Evolutionary conservation across 37 sponge, comb jelly and placozoan genomes (phyloP), one percentile per base, ranked within the genome.

Genomic region (Petrosia ficiformis): DNA sequence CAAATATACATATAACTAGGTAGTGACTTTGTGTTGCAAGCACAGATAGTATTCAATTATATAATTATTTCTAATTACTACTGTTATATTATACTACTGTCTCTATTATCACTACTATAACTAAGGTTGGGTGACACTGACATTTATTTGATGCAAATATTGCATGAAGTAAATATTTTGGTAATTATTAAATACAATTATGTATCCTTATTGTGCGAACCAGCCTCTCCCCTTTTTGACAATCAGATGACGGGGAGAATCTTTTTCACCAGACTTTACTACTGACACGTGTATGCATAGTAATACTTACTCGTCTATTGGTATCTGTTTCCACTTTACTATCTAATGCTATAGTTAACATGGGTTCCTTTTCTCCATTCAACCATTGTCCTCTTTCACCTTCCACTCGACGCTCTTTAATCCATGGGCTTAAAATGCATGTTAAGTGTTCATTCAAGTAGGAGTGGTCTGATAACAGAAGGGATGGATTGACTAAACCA

Each of bases 321-420:
- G 59, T 56, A 43, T 71, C 68, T 1, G 52, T 74, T 11, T 83
- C 81, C 22, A 72, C 22, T 41, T 39, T 76, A 2, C 52, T 85
- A 42, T 93, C 88, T 86, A 93, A 85, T 35, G 93, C 89, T 31
- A 93, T 39, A 22, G 81, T 29, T 4, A 93, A 10, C 89, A 93
- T 81, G 22, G 86, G 73, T 4, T 43, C 77, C 65, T 57, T 22
- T 24, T 70, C 58, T 6, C 35, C 52, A 37, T 29, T 3, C 2
- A 40, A 67, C 29, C 48, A 5, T 19, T 8, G 8, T 8, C 14
- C 54, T 14, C 8, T 8, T 48, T 19, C 14, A 19, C 54, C 54
- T 48, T 48, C 54, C n/a, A n/a, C n/a, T n/a, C n/a, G n/a, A n/a
- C n/a, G n/a, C n/a, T n/a, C n/a, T n/a, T n/a, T n/a, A 48, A 4